phyloP scores from a whole-genome alignment of 2,888 invertebrate species.

The Strigamia transsilvanica region DNA sequence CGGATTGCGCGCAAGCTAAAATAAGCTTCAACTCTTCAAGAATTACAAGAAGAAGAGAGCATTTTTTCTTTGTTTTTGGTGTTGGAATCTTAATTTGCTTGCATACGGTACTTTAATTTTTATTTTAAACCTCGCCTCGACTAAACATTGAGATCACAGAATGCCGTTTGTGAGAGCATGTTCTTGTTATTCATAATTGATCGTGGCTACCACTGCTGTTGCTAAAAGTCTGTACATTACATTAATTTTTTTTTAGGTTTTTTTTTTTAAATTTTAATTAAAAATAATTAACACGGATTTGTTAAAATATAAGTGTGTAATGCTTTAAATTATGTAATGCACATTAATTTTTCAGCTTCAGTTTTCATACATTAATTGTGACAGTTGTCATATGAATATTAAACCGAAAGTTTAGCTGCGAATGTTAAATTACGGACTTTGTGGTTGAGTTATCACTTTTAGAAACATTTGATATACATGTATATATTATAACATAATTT shows the following conservation, averaged over 20 bases:
- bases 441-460: too few relatives aligned
- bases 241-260: background rate
- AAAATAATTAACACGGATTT: too few relatives aligned
- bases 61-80: background rate
- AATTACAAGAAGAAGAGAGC: background rate
- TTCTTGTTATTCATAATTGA: background rate
- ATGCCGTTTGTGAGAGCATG: conserved; percentile 2
- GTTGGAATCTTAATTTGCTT: background rate
- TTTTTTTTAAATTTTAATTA: too few relatives aligned
- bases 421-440: too few relatives aligned
- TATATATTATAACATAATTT: background rate
- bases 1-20: background rate
- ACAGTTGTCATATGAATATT: too few relatives aligned
- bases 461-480: too few relatives aligned
- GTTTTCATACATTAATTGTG: too few relatives aligned
- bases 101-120: background rate
- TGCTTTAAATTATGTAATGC: too few relatives aligned
- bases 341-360: too few relatives aligned
- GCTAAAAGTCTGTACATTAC: background rate
- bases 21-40: background rate
- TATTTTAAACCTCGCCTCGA: background rate
- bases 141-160: background rate
- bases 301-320: too few relatives aligned
- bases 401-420: too few relatives aligned
- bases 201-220: background rate